phyloP scores from a whole-genome alignment of 35 echinoderm and acorn worm genomes.

The Anneissia japonica region DNA sequence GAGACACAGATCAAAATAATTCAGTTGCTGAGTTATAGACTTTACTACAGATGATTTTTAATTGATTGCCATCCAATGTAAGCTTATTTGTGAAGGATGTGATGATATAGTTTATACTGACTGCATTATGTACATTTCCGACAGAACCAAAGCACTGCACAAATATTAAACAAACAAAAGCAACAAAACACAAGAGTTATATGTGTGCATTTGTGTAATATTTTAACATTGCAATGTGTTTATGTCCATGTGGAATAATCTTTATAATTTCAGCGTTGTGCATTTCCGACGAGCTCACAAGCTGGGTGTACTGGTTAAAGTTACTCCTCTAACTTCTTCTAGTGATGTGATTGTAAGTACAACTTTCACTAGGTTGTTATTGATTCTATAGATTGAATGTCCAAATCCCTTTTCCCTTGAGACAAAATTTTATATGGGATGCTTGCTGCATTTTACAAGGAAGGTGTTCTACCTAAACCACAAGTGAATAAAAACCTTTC shows the following conservation, averaged over 20 bases:
- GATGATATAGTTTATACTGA: neutral
- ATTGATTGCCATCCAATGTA: too few relatives aligned
- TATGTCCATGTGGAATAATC: neutral
- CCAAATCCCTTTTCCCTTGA: too few relatives aligned
- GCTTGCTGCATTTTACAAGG: too few relatives aligned
- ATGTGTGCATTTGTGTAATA: neutral
- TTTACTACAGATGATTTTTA: neutral
- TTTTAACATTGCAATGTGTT: neutral
- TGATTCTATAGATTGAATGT: too few relatives aligned
- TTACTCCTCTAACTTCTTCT: conserved; percentile 54
- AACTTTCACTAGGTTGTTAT: too few relatives aligned
- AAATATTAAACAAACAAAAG: neutral
- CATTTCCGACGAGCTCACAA: conserved; percentile 80
- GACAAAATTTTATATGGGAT: too few relatives aligned
- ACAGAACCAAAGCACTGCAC: neutral
- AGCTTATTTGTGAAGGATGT: neutral
- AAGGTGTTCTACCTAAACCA: too few relatives aligned
- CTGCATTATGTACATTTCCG: neutral
- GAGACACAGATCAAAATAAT: too few relatives aligned
- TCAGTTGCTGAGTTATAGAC: neutral
- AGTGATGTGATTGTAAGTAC: conserved; percentile 81
- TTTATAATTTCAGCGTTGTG: conserved; percentile 42
- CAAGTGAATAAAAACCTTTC: too few relatives aligned
- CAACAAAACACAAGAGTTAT: neutral
- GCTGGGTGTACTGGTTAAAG: conserved; percentile 80